A percentile compares a stretch with the other conserved stretches of the same genome.
phyloP scores from a whole-genome alignment of 2,113 vertebrate species.

The Ammodytes dubius region DNA sequence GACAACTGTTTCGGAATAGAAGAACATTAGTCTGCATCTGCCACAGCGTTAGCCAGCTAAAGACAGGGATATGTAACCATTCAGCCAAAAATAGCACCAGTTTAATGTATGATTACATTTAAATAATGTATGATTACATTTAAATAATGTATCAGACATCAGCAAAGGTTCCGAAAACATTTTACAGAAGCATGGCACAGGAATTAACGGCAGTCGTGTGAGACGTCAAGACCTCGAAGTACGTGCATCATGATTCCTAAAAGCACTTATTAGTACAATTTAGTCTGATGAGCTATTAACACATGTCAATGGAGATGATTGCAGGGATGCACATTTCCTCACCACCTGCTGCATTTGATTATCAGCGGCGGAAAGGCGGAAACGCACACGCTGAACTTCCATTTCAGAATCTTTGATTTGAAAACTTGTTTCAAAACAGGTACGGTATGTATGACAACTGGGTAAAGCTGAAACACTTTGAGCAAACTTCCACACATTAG shows the following conservation, averaged over 20 bases:
- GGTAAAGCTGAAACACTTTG: slow-evolving; percentile 9
- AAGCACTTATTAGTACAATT: slow-evolving; percentile 86
- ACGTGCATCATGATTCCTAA: slow-evolving; percentile 78
- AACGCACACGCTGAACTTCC: slow-evolving; percentile 61
- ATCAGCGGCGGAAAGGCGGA: slow-evolving; percentile 73
- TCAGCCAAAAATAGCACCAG: slow-evolving; percentile 20
- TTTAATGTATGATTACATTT: slow-evolving; percentile 45
- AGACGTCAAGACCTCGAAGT: slow-evolving; percentile 62
- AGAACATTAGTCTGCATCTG: slow-evolving; percentile 42
- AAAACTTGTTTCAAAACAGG: slow-evolving; percentile 65
- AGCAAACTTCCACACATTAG: slow-evolving; percentile 36
- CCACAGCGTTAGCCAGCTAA: slow-evolving; percentile 5
- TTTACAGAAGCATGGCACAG: slow-evolving; percentile 46
- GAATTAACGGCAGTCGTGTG: slow-evolving; percentile 65
- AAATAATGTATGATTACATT: slow-evolving; percentile 43
- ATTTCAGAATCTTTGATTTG: slow-evolving; percentile 58
- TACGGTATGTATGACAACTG: slow-evolving; percentile 38
- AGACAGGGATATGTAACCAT: slow-evolving; percentile 18
- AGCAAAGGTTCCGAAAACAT: slow-evolving; percentile 45
- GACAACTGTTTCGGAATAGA: slow-evolving; percentile 50
- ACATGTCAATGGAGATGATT: slow-evolving; percentile 85
- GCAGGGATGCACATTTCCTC: slow-evolving; percentile 82
- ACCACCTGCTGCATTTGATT: slow-evolving; percentile 84
- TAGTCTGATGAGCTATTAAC: slow-evolving; percentile 86
- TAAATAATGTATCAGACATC: slow-evolving; percentile 41